These are phyloP conservation scores for Aplocera efformata DNA, from an alignment of 2,888 invertebrate genomes.

Conservation along the genomic window DNA sequence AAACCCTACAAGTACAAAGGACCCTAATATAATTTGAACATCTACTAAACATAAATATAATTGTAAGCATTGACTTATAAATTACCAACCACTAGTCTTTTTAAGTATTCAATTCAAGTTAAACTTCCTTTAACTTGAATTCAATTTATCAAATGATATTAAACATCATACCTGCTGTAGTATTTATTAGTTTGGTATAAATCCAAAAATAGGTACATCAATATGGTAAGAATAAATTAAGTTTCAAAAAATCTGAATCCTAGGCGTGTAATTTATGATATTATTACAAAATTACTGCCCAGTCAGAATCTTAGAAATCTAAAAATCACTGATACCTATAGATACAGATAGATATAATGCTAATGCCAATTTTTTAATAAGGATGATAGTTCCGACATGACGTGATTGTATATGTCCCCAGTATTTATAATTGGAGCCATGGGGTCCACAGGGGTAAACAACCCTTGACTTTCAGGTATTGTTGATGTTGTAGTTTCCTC, in stretches of 20 bases:
- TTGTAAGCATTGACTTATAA: too few relatives aligned
- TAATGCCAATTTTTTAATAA: slow-evolving; percentile 62
- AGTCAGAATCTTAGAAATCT: slow-evolving; percentile 4
- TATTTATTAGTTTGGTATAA: too few relatives aligned
- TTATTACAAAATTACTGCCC: neutral
- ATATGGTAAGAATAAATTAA: too few relatives aligned
- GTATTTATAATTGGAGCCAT: slow-evolving; percentile 33
- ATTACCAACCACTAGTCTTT: too few relatives aligned
- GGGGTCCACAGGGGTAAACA: slow-evolving; percentile 41
- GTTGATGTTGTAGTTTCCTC: slow-evolving; percentile 58
- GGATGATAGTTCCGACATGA: slow-evolving; percentile 54
- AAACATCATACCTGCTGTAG: too few relatives aligned
- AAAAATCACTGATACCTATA: slow-evolving; percentile 1
- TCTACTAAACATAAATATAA: too few relatives aligned
- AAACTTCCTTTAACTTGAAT: too few relatives aligned
- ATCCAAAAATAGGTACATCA: too few relatives aligned
- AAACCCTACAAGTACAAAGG: too few relatives aligned
- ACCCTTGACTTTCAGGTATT: slow-evolving; percentile 35
- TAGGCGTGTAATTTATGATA: slow-evolving; percentile 1
- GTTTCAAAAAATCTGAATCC: neutral
- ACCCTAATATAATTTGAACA: too few relatives aligned
- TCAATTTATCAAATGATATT: too few relatives aligned
- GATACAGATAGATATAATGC: slow-evolving; percentile 10
- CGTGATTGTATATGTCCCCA: slow-evolving; percentile 41
- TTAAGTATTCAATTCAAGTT: too few relatives aligned